Evolutionary conservation across 2,797 vertebrate species (phyloP).

Genomic region (Eremophila alpestris): DNA sequence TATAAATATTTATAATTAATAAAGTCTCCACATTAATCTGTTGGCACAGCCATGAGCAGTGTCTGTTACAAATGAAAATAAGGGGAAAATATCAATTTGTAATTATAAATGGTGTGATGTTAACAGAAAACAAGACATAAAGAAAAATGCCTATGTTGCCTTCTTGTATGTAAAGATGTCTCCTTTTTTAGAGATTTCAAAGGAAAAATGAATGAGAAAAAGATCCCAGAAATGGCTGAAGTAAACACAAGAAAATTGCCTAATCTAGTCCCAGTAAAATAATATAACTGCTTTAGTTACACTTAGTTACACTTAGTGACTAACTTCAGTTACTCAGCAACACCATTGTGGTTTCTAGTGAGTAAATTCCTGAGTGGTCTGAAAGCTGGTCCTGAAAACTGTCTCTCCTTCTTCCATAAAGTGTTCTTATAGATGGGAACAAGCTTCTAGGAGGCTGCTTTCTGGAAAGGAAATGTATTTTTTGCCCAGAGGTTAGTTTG

Average conservation of each 20-base stretch:
- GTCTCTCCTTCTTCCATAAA: neutral
- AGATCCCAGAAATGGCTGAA: neutral
- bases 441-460: neutral
- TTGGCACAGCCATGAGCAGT: neutral
- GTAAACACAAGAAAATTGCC: neutral
- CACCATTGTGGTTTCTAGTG: neutral
- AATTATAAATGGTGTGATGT: neutral
- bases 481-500: neutral
- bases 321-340: neutral
- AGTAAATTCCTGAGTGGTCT: neutral
- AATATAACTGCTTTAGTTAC: neutral
- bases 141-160: neutral
- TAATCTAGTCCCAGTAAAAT: neutral
- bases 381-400: neutral
- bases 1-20: too few relatives aligned
- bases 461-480: neutral
- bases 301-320: neutral
- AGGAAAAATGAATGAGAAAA: neutral
- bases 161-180: neutral
- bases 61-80: neutral
- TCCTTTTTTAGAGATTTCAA: neutral
- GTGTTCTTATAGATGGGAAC: neutral
- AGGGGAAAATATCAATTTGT: neutral
- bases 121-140: neutral
- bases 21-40: neutral